A percentile compares a stretch with the other conserved stretches of the same genome.
Evolutionary conservation across 2,797 vertebrate genomes (phyloP).

Genomic region (Rachycentron canadum): DNA sequence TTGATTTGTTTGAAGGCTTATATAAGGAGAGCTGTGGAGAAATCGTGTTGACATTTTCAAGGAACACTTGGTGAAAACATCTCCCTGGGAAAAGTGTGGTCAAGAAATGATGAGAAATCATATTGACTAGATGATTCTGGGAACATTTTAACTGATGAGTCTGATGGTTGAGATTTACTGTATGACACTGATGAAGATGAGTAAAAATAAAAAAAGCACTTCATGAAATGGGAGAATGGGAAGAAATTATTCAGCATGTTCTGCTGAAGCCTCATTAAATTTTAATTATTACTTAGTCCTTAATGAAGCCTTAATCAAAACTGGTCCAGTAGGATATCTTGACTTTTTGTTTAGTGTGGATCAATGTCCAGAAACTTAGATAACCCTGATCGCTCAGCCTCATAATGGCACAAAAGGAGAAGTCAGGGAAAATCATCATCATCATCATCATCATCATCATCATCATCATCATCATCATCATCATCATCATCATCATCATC

Average conservation of each 20-base stretch:
- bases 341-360: not conserved
- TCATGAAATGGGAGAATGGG: not conserved
- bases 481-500: too few relatives aligned
- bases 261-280: not conserved
- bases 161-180: not conserved
- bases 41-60: slow-evolving; percentile 43
- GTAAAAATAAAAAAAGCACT: not conserved
- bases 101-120: slow-evolving; percentile 15
- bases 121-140: not conserved
- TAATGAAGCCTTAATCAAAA: not conserved
- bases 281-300: not conserved
- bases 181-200: too few relatives aligned
- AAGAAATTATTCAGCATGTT: not conserved
- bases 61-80: slow-evolving; percentile 34
- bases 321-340: not conserved
- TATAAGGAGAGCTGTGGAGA: slow-evolving; percentile 10
- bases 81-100: slow-evolving; percentile 19
- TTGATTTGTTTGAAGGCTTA: slow-evolving; percentile 31
- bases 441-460: too few relatives aligned
- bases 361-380: not conserved
- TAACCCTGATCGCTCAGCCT: too few relatives aligned
- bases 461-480: too few relatives aligned
- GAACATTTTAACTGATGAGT: not conserved
- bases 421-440: too few relatives aligned
- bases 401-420: too few relatives aligned